phyloP scores from a whole-genome alignment of 2,113 vertebrate genomes.

The Ariopsis seemanni region DNA sequence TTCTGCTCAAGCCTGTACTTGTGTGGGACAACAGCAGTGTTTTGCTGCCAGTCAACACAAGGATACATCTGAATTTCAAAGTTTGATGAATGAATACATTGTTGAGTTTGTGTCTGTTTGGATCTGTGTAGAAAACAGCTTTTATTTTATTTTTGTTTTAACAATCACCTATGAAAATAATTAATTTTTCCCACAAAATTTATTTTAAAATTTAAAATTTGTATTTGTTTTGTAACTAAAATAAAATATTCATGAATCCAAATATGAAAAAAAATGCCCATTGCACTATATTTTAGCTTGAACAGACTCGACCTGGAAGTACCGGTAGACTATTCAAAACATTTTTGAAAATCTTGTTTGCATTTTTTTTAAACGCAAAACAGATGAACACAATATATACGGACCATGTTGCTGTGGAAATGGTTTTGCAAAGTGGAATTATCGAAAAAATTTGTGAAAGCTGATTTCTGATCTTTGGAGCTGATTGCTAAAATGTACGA shows the following conservation, averaged over 20 bases:
- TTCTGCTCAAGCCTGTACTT: slow-evolving; percentile 18
- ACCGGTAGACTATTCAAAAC: neutral
- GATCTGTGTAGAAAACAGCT: neutral
- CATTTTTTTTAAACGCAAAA: neutral
- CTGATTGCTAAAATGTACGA: neutral
- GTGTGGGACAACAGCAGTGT: neutral
- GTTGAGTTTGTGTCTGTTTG: neutral
- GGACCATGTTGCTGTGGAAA: neutral
- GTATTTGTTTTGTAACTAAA: neutral
- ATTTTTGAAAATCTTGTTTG: neutral
- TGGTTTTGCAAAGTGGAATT: neutral
- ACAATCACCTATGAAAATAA: neutral
- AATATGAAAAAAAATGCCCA: neutral
- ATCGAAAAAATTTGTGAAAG: neutral
- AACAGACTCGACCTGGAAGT: neutral
- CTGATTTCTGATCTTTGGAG: neutral
- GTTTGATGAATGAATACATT: neutral
- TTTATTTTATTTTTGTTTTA: neutral
- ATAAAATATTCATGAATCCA: neutral
- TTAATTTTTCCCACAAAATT: neutral
- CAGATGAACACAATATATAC: neutral
- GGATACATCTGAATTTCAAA: slow-evolving; percentile 1
- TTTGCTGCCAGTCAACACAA: neutral
- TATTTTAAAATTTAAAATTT: neutral
- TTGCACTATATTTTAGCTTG: neutral